These are phyloP conservation scores for Icerya purchasi DNA, from an alignment of 2,888 invertebrate species.

Conservation along the genomic window DNA sequence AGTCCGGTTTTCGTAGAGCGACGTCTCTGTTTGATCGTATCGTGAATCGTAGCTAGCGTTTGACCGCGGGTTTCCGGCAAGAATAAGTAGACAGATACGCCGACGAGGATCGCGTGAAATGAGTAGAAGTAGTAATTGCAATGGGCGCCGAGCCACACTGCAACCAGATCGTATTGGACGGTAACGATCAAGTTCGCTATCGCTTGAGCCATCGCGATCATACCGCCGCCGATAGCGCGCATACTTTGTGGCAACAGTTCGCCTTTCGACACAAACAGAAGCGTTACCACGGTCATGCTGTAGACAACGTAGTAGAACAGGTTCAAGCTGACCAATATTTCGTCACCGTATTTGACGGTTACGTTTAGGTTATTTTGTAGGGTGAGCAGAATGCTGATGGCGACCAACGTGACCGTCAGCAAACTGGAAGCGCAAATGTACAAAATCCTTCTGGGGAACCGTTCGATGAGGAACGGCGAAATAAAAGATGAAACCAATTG, in stretches of 20 bases:
- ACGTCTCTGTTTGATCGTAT: no score
- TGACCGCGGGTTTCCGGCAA: not conserved
- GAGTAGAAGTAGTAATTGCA: not conserved
- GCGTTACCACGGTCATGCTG: not conserved
- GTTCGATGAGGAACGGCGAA: not conserved
- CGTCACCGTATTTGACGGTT: not conserved
- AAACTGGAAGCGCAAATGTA: not conserved
- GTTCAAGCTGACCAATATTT: not conserved
- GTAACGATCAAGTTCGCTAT: not conserved
- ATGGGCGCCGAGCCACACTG: not conserved
- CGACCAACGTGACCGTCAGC: not conserved
- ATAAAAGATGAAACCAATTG: not conserved
- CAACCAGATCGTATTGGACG: not conserved
- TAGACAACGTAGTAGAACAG: not conserved
- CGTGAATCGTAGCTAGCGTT: not conserved
- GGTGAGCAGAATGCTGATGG: not conserved
- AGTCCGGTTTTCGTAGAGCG: no score
- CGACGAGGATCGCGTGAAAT: not conserved
- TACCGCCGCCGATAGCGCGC: not conserved
- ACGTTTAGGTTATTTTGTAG: no score
- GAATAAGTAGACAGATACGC: not conserved
- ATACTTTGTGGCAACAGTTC: not conserved
- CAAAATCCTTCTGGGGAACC: not conserved
- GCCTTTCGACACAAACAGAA: not conserved
- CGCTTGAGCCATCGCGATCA: not conserved